Evolutionary conservation across 1,140 invertebrate species (phyloP).

Genomic region (Drosophila navojoa): DNA sequence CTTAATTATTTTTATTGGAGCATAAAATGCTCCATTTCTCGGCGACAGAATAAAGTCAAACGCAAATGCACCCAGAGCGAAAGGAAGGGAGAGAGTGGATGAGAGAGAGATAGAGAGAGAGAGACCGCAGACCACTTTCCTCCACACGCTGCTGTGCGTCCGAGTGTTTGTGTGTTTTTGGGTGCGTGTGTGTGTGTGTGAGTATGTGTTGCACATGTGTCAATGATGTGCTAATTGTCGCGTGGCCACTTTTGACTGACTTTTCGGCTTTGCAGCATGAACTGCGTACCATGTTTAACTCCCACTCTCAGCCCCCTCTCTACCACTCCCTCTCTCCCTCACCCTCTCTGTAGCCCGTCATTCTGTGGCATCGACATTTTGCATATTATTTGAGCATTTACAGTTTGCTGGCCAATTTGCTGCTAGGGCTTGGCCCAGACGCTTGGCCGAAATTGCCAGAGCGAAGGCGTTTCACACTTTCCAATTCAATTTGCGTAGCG

Average conservation of each 20-base stretch:
- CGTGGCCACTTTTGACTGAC: slow-evolving; percentile 63
- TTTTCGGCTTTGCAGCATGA: slow-evolving; percentile 31
- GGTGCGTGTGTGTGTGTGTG: neutral
- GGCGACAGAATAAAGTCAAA: slow-evolving; percentile 28
- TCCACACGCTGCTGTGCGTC: neutral
- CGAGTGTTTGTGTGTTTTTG: neutral
- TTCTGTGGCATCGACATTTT: slow-evolving; percentile 45
- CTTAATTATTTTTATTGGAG: slow-evolving; percentile 82
- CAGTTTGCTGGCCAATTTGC: slow-evolving; percentile 46
- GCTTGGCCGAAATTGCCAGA: slow-evolving; percentile 15
- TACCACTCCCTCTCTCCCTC: slow-evolving; percentile 7
- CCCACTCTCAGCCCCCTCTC: neutral
- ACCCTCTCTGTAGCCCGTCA: neutral
- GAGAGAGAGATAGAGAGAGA: too few relatives aligned
- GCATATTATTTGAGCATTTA: slow-evolving; percentile 53
- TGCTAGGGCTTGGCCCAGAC: slow-evolving; percentile 54
- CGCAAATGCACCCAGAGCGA: neutral
- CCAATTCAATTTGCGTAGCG: slow-evolving; percentile 32
- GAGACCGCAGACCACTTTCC: slow-evolving; percentile 12
- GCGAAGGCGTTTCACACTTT: slow-evolving; percentile 52
- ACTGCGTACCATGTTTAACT: slow-evolving; percentile 27
- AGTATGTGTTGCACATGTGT: slow-evolving; percentile 59
- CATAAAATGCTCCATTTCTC: slow-evolving; percentile 81
- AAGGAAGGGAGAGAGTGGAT: too few relatives aligned
- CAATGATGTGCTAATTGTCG: slow-evolving; percentile 80